Evolutionary conservation across 2,113 vertebrate genomes (phyloP).

Genomic region (Anolis carolinensis): DNA sequence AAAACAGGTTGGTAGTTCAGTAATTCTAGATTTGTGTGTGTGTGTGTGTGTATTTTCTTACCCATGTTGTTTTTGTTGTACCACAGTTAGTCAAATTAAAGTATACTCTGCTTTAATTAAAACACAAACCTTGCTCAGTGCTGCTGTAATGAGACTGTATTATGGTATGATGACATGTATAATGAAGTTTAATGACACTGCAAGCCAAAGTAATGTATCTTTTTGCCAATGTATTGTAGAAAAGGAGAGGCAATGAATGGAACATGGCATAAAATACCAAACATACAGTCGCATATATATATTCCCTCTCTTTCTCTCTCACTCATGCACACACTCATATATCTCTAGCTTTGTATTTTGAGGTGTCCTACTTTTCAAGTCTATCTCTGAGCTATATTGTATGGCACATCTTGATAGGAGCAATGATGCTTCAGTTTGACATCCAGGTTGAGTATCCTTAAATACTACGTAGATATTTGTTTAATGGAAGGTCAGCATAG

Average conservation of each 20-base stretch:
- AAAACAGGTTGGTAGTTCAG: constrained; percentile 26
- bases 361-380: neutral
- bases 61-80: neutral
- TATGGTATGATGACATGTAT: constrained; percentile 28
- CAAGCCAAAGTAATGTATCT: neutral
- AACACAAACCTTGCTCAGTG: constrained; percentile 22
- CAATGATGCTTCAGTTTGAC: neutral
- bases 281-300: accelerated
- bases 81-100: constrained; percentile 41
- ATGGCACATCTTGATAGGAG: neutral
- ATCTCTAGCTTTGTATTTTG: neutral
- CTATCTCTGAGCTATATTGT: neutral
- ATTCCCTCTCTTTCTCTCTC: no score
- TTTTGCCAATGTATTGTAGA: neutral
- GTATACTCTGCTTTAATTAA: constrained; percentile 35
- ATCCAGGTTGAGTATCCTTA: neutral
- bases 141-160: neutral
- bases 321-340: accelerated
- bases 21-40: constrained; percentile 34
- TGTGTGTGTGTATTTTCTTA: constrained; percentile 32
- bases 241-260: constrained; percentile 13
- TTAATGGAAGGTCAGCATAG: neutral
- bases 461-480: neutral
- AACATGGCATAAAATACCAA: neutral
- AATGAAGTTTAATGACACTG: constrained; percentile 33